A percentile compares a stretch with the other conserved stretches of the same genome.
Evolutionary conservation across 2,797 vertebrate genomes (phyloP).

Genomic region (Limnodromus scolopaceus): DNA sequence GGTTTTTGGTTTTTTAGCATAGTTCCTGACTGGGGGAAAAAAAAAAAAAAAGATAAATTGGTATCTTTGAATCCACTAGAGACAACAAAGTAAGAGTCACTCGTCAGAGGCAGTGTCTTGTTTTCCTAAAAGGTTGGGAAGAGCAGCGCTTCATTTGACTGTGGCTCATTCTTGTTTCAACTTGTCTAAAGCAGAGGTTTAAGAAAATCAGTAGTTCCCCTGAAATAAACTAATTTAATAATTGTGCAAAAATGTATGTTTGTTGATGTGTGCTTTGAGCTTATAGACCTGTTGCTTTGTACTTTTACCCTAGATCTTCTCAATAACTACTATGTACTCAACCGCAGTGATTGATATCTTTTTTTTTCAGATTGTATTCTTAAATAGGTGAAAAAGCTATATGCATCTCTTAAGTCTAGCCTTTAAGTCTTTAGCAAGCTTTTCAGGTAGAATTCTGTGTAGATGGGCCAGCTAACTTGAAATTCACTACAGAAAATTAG

Average conservation of each 20-base stretch:
- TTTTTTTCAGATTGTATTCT: not conserved
- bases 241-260: not conserved
- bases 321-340: not conserved
- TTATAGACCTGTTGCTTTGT: conserved; percentile 44
- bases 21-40: not conserved
- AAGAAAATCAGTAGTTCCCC: not conserved
- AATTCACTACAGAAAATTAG: not conserved
- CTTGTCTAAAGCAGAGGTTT: not conserved
- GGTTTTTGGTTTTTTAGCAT: rapidly evolving
- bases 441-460: not conserved
- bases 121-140: not conserved
- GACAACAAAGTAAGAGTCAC: not conserved
- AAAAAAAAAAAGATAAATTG: not conserved
- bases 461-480: not conserved
- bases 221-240: not conserved
- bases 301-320: not conserved
- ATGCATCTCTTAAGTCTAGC: not conserved
- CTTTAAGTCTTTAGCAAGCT: not conserved
- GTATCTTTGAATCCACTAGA: not conserved
- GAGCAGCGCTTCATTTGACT: not conserved
- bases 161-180: not conserved
- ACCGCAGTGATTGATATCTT: not conserved
- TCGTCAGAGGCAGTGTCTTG: not conserved
- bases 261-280: not conserved
- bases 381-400: not conserved